Base-by-base conservation (phyloP, 2,888 invertebrate genomes). In the Trisateles emortualis region DNA sequence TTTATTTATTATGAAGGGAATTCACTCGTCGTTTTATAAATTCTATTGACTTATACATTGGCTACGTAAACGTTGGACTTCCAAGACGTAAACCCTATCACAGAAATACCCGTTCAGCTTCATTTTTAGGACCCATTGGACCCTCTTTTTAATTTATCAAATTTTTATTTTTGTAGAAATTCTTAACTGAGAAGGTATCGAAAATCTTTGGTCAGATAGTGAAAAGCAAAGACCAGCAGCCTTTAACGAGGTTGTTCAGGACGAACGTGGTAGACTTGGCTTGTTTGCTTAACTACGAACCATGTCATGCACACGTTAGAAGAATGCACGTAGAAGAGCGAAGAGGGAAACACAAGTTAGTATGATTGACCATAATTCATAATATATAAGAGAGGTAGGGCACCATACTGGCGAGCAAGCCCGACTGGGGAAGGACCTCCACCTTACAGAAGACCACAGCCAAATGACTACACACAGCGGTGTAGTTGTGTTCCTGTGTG, bases 221-320 rank as follows among this genome's bases (percentile, higher is more conserved):
- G 1, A 77, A 72, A 19, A 78, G 73, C 22, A 64, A 70, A 0
- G 84, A 86, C 19, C 78, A 70, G 5, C 62, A 78, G 13, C 65
- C 68, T 0, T 57, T 69, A 9, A 79, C 68, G 1, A 74, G 91
- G 1, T 41, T 83, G 8, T 87, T 87, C 46, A 70, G 86, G 10
- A 87, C 83, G 17, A 74, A 75, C 1, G 72, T 90, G 0, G 59
- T 87, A 0, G 76, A 81, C 1, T 81, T 92, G n/a, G 87, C 91
- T 0, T 87, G 87, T 13, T 64, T 65, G 0, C 57, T 90, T 3
- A 79, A 80, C 49, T 67, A 85, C 30, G 71, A 75, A 22, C 78
- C 81, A 0, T 88, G 90, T 22, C 51, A 81, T 4, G 60, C 62
- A 0, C 75, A 83, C 4, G 71, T 88, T 29, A 68, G 71, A 1